Evolutionary conservation across 2,888 invertebrate species (phyloP).

Genomic region (Pasiphila rectangulata): DNA sequence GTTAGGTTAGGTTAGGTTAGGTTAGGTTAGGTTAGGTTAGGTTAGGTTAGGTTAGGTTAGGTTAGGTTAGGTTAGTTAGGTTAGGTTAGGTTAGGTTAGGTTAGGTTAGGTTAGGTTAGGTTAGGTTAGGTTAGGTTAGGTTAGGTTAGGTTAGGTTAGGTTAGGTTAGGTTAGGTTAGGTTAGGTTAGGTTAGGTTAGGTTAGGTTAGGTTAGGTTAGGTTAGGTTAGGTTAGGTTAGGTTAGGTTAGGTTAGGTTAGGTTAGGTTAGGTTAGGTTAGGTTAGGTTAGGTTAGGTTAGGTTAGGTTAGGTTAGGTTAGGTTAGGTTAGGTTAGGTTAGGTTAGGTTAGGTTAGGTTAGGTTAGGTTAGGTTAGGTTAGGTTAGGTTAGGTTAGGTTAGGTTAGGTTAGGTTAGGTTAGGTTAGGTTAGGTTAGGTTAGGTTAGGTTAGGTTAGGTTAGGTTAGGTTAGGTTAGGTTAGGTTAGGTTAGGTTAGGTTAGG

Average conservation of each 20-base stretch:
- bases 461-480: slow-evolving; percentile 35
- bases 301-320: slow-evolving; percentile 31
- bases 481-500: slow-evolving; percentile 36
- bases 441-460: slow-evolving; percentile 34
- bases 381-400: slow-evolving; percentile 32
- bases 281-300: slow-evolving; percentile 33
- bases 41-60: slow-evolving; percentile 19
- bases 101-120: slow-evolving; percentile 23
- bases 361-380: slow-evolving; percentile 32
- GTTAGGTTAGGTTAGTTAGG: slow-evolving; percentile 20
- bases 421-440: slow-evolving; percentile 31
- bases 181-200: slow-evolving; percentile 33
- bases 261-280: slow-evolving; percentile 35
- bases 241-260: slow-evolving; percentile 34
- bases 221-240: slow-evolving; percentile 33
- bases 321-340: slow-evolving; percentile 31
- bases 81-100: slow-evolving; percentile 22
- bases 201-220: slow-evolving; percentile 32
- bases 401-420: slow-evolving; percentile 31
- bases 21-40: slow-evolving; percentile 19
- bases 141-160: slow-evolving; percentile 18
- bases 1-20: slow-evolving; percentile 19
- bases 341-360: slow-evolving; percentile 28
- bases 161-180: slow-evolving; percentile 30
- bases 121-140: slow-evolving; percentile 22